Evolutionary conservation across 2,113 vertebrate species (phyloP), one percentile per base, ranked within the genome.

Genomic region (Circaetus cinerascens): DNA sequence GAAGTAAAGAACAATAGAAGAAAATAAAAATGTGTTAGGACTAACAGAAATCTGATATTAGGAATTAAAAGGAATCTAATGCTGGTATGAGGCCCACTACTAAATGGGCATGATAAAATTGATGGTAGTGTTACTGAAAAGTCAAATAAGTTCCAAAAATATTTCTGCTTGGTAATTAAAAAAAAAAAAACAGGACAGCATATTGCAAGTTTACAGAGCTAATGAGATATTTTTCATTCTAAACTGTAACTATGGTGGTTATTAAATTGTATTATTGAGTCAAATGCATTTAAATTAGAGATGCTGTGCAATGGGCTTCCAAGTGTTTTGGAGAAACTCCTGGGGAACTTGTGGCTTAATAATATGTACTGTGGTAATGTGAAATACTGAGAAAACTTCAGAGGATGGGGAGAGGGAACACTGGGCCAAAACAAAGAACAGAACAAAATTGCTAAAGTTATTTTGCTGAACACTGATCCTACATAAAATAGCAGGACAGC

Each of bases 241-340:
- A 75, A 94, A 94, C 87, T 48, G 85, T 93, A 90, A 82, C 87
- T 79, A 5, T 40, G 84, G 84, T 90, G 62, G 73, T 93, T 97
- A 94, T 96, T 95, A 96, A 94, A 96, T 85, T 85, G 88, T 69
- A 73, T 96, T 93, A 88, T 90, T 60, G 69, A 96, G 78, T 86
- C 90, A 85, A 95, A 96, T 57, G 81, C 85, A 60, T 94, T 95
- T 68, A 91, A 96, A 97, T 95, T 82, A 86, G 93, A 75, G 87
- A 68, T 85, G 81, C 86, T 89, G 80, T 77, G 84, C 80, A 34
- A 62, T 51, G 81, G 51, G 87, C 68, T 94, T 93, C 64, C 78
- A n/a, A 88, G 83, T 15, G 64, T 40, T 90, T 88, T 79, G 38
- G 53, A 90, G 89, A 78, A 97, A 87, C 69, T 96, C 89, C 86